Evolutionary conservation across 2,888 invertebrate species (phyloP), one percentile per base, ranked within the genome.

Genomic region (Xestia ashworthii): DNA sequence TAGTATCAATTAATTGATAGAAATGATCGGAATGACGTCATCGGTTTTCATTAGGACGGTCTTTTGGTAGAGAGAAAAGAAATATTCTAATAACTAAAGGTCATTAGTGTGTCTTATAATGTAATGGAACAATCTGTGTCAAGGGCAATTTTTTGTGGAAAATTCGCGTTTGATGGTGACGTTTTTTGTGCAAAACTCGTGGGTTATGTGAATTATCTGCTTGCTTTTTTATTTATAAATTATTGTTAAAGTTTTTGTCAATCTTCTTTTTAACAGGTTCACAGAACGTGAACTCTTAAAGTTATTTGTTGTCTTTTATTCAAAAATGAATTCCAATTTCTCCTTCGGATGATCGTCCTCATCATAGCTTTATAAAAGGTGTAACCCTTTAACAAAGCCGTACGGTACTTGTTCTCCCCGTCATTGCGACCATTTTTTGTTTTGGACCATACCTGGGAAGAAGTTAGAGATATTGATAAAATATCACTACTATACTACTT

Each of bases 21-120:
- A 87, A 89, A 87, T 81, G 73, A 73, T 80, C 67, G 68, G 69
- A 73, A 75, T 73, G 71, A 76, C 84, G 83, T 87, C 87, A 84
- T 82, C 68, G 25, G 72, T 77, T 55, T 82, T 81, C 80, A 89
- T 89, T 89, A 89, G 74, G 22, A 66, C 22, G 65, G 66, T 71
- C 58, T 62, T 84, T 82, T 53, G 22, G 62, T 60, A 70, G 44
- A 65, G 44, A n/a, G 1, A 44, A 68, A 81, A 86, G 77, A 84
- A 77, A 78, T 80, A 77, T 65, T 64, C 53, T 50, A 77, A 72
- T 41, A 62, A 46, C n/a, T 74, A 76, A n/a, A 87, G 87, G 89
- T 88, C 87, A 83, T 64, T 71, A 80, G 25, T 64, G n/a, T 58
- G 41, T 67, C 38, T 72, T 72, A 58, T 62, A 46, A 32, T 85